Percentiles rank a stretch among this genome's conserved stretches.
Conservation (phyloP, 2,888 invertebrate species). For the Tipula helvola region DNA sequence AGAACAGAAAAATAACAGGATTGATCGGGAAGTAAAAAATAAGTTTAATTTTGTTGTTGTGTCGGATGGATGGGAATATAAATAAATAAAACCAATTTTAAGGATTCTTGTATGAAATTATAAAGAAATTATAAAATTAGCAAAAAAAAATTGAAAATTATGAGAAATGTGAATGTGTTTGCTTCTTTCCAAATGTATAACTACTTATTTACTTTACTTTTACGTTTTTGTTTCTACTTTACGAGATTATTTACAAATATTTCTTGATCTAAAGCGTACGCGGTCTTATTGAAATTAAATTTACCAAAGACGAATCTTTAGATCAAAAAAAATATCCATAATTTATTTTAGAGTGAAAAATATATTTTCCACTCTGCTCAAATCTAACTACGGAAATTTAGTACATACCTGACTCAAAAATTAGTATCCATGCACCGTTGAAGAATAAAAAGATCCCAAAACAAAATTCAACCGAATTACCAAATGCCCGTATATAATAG, state of each 20-base stretch:
- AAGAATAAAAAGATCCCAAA: slow-evolving; percentile 88
- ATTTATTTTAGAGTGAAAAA: neutral
- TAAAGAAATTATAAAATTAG: slow-evolving; percentile 8
- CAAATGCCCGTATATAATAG: slow-evolving; percentile 85
- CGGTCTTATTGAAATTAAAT: neutral
- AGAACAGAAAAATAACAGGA: neutral
- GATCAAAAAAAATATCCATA: neutral
- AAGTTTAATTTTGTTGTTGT: neutral
- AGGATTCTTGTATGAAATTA: neutral
- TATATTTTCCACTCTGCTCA: neutral
- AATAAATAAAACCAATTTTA: neutral
- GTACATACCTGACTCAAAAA: slow-evolving; percentile 69
- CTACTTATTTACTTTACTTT: neutral
- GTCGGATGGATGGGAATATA: neutral
- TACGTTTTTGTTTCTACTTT: neutral
- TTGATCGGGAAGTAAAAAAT: neutral
- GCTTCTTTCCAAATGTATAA: neutral
- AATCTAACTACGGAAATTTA: neutral
- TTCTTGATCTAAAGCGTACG: neutral
- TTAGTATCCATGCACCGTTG: slow-evolving; percentile 85
- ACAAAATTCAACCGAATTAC: slow-evolving; percentile 87
- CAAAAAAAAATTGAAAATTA: neutral
- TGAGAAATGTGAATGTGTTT: neutral
- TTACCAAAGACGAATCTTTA: neutral
- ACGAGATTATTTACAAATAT: neutral